A percentile compares a stretch with the other conserved stretches of the same genome.
Evolutionary conservation across 2,888 invertebrate species (phyloP).

Genomic region (Drosophila flavopinicola): DNA sequence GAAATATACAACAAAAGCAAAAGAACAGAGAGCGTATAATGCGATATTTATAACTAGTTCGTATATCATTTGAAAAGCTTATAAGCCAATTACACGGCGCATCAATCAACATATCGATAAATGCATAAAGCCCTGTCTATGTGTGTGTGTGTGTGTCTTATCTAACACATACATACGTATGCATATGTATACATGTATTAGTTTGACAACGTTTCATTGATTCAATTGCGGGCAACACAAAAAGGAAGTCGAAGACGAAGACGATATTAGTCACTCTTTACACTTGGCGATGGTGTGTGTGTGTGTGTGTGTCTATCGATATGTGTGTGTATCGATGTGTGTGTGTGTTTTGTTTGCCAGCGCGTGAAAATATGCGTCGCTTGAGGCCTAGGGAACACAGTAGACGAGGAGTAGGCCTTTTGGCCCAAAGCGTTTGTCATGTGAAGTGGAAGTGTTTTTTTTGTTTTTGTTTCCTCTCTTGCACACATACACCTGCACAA

Average conservation of each 20-base stretch:
- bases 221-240: slow-evolving; percentile 32
- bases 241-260: slow-evolving; percentile 44
- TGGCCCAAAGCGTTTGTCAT: slow-evolving; percentile 37
- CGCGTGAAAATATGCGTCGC: slow-evolving; percentile 46
- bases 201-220: slow-evolving; percentile 23
- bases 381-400: slow-evolving; percentile 14
- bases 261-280: slow-evolving; percentile 46
- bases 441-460: slow-evolving; percentile 32
- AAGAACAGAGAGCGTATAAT: slow-evolving; percentile 7
- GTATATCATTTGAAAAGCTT: slow-evolving; percentile 41
- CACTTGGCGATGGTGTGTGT: slow-evolving; percentile 38
- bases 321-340: not conserved
- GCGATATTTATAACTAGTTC: slow-evolving; percentile 40
- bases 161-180: slow-evolving; percentile 18
- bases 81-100: slow-evolving; percentile 75
- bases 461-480: no score
- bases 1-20: slow-evolving; percentile 3
- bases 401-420: slow-evolving; percentile 31
- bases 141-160: slow-evolving; percentile 15
- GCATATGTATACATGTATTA: not conserved
- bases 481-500: slow-evolving; percentile 8
- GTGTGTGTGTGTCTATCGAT: not conserved
- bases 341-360: slow-evolving; percentile 22
- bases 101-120: slow-evolving; percentile 62
- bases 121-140: not conserved